phyloP scores from a whole-genome alignment of 2,888 invertebrate species.

The Nymphalis polychloros region DNA sequence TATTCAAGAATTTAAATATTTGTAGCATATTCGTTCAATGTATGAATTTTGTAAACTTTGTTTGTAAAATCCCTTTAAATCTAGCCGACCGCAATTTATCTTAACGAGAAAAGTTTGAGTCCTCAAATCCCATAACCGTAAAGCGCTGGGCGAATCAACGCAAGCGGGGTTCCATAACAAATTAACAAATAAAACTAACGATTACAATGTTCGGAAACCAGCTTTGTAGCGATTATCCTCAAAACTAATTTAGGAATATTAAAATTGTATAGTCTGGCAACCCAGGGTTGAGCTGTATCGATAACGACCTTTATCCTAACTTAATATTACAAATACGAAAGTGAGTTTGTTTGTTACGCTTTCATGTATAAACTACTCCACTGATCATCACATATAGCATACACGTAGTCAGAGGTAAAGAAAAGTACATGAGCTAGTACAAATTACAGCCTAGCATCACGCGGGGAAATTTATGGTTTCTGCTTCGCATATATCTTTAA shows the following conservation, averaged over 20 bases:
- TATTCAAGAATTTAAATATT: neutral
- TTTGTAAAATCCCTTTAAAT: conserved; percentile 32
- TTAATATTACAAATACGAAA: too few species aligned
- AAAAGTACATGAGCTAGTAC: too few species aligned
- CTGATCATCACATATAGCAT: too few species aligned
- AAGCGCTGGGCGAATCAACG: conserved; percentile 34
- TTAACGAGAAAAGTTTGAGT: conserved; percentile 48
- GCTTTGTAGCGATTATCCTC: conserved; percentile 19
- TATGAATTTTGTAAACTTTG: neutral
- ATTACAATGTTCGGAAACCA: conserved; percentile 25
- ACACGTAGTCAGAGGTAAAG: too few species aligned
- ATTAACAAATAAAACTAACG: conserved; percentile 48
- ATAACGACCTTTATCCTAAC: too few species aligned
- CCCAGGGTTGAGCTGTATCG: neutral
- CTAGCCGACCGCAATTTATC: conserved; percentile 42
- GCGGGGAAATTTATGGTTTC: too few species aligned
- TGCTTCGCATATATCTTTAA: too few species aligned
- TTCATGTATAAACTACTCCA: too few species aligned
- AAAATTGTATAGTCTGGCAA: neutral
- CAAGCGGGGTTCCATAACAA: conserved; percentile 44
- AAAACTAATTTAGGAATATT: conserved; percentile 4
- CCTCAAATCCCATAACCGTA: conserved; percentile 41
- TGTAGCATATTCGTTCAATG: neutral
- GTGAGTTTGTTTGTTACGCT: too few species aligned
- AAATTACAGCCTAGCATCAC: too few species aligned